Evolutionary conservation across 1,140 invertebrate species (phyloP), one percentile per base, ranked within the genome.

Genomic region (Lethrus apterus): DNA sequence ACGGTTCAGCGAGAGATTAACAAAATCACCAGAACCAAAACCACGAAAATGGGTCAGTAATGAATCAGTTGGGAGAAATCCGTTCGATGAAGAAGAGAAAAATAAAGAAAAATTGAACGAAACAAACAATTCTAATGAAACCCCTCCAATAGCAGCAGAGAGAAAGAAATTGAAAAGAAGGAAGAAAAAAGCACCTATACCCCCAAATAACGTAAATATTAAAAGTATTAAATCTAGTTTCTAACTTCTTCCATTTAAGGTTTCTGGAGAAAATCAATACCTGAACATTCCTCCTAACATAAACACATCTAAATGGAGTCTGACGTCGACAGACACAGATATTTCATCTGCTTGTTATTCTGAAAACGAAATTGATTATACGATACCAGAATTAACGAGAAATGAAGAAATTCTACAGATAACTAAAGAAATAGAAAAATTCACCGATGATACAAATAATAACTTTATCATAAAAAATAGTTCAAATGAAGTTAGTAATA

Each of bases 251-350:
- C 42, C 36, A 20, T n/a, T 17, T 36, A 36, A 24, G 33, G 11
- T 15, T 38, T 26, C 10, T 38, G 32, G 17, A n/a, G 21, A 19
- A 17, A 38, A 36, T 4, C 41, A 50, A 10, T 35, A 46, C 21
- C 13, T 33, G 7, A 5, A 33, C 5, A 13, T 33, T 5, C 32
- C 32, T 48, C 31, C 46, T 3, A 21, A 23, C 4, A n/a, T n/a
- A n/a, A 19, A 29, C 19, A 35, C 21, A 19, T 56, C 54, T 3
- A 44, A 56, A 38, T 56, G 54, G 54, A 56, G 54, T 43, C 45
- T 56, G 20, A 53, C 40, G 9, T 56, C 54, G 4, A 45, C 42
- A n/a, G 54, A 56, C 8, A 53, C 54, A 2, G 50, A 55, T 43
- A 41, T 46, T 3, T 24, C 26, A 14, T 48, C 54, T 4, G 44